These are phyloP conservation scores for Omphaloscelis lunosa DNA, from an alignment of 2,888 invertebrate species.

Conservation along the genomic window DNA sequence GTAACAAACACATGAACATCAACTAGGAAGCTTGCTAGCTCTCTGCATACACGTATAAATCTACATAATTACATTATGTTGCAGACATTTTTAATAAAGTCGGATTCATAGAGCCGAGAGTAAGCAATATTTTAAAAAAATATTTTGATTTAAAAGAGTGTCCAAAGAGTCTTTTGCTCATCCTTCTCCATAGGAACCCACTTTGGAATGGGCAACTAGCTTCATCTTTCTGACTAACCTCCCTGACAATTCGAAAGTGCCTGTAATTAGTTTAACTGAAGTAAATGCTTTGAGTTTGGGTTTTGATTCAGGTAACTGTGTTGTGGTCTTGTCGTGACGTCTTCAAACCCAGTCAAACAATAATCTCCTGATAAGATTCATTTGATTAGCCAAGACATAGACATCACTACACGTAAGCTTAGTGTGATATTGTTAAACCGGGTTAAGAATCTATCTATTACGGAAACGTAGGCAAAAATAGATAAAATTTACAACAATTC, in stretches of 20 bases:
- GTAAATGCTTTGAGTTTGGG: too few relatives aligned
- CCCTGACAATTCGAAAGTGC: too few relatives aligned
- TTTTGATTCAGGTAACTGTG: too few relatives aligned
- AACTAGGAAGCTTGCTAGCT: conserved; percentile 6
- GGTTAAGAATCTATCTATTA: not conserved
- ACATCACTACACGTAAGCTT: not conserved
- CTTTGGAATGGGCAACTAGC: too few relatives aligned
- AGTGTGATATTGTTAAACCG: not conserved
- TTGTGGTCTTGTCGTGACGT: not conserved
- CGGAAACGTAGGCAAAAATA: not conserved
- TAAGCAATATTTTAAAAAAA: too few relatives aligned
- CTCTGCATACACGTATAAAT: conserved; percentile 14
- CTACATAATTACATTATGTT: not conserved
- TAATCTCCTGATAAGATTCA: not conserved
- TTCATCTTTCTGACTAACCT: too few relatives aligned
- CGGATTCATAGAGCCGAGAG: too few relatives aligned
- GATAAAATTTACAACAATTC: too few relatives aligned
- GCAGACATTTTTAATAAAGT: not conserved
- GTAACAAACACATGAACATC: not conserved
- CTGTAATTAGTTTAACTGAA: too few relatives aligned
- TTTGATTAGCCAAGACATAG: not conserved
- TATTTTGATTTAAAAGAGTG: too few relatives aligned
- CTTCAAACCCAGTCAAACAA: not conserved
- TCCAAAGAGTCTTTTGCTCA: too few relatives aligned
- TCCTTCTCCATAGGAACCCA: too few relatives aligned